These are phyloP conservation scores for Heteromormyrus szaboi DNA, from an alignment of 2,797 vertebrate species.

Conservation along the genomic window DNA sequence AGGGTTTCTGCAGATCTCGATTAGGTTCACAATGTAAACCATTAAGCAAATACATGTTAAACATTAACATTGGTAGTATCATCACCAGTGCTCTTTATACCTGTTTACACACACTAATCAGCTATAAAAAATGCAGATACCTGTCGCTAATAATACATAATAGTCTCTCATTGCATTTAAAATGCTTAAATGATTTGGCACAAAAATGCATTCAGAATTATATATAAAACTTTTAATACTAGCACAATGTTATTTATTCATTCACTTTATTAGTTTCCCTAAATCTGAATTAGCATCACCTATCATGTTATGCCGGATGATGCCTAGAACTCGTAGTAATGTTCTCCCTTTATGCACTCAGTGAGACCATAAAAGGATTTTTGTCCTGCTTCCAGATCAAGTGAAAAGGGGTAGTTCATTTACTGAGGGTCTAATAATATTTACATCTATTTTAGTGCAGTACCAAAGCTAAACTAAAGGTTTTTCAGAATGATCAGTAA, in stretches of 20 bases:
- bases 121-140: background rate
- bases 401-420: background rate
- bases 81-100: background rate
- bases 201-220: background rate
- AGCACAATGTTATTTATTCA: background rate
- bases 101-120: background rate
- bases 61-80: background rate
- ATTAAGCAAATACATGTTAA: background rate
- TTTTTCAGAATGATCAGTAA: background rate
- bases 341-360: background rate
- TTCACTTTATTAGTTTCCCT: background rate
- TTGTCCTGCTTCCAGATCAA: background rate
- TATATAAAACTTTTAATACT: background rate
- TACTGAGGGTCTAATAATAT: background rate
- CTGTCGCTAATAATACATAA: background rate
- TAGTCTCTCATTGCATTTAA: background rate
- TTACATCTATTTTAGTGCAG: background rate
- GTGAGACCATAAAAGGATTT: background rate
- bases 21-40: background rate
- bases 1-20: background rate
- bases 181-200: background rate
- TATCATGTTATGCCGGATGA: background rate
- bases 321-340: background rate
- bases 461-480: background rate
- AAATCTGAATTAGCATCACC: background rate